Evolutionary conservation across 1,140 invertebrate species (phyloP).

Genomic region (Drosophila repletoides): DNA sequence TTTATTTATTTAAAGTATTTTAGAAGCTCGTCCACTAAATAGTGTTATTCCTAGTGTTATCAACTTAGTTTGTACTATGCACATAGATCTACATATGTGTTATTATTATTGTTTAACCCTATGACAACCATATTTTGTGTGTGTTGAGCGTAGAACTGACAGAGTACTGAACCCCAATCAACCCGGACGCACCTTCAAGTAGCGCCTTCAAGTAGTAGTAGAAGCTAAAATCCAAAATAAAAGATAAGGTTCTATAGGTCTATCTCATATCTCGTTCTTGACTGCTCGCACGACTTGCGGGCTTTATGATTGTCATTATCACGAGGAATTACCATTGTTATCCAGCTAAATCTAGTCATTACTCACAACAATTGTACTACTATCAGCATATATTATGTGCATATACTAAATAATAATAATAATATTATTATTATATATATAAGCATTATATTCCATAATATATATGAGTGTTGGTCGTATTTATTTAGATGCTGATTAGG

Average conservation of each 20-base stretch:
- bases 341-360: slow-evolving; percentile 74
- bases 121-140: too few species aligned
- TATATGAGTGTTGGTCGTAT: neutral
- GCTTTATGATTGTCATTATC: slow-evolving; percentile 73
- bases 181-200: slow-evolving; percentile 10
- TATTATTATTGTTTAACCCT: too few species aligned
- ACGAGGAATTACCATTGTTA: slow-evolving; percentile 75
- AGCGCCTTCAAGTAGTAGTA: neutral
- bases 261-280: neutral
- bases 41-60: too few species aligned
- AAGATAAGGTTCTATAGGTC: slow-evolving; percentile 12
- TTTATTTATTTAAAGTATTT: too few species aligned
- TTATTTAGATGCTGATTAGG: slow-evolving; percentile 54
- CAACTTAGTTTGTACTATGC: neutral
- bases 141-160: too few species aligned
- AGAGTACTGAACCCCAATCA: neutral
- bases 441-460: neutral
- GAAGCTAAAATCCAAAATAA: neutral
- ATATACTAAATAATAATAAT: slow-evolving; percentile 25
- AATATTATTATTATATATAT: too few species aligned
- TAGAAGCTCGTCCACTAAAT: too few species aligned
- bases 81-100: too few species aligned
- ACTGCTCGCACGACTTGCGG: slow-evolving; percentile 32
- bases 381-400: slow-evolving; percentile 15
- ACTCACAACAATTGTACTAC: slow-evolving; percentile 46